Conservation (phyloP, 2,797 vertebrate species). For the Diplodus puntazzo region DNA sequence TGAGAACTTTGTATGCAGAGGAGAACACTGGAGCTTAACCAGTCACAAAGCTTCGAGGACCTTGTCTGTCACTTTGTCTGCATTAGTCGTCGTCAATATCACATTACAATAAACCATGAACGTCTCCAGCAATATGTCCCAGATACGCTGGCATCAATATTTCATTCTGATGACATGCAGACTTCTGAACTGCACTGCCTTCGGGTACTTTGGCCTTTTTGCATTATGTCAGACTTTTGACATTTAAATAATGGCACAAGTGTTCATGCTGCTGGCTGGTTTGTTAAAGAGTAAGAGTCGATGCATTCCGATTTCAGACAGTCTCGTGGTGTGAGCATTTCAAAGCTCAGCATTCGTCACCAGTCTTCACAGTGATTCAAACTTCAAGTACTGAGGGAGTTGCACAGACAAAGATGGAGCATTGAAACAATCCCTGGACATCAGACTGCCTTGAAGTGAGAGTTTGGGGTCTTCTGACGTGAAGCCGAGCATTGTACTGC, state of each 20-base stretch:
- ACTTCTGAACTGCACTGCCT: not conserved
- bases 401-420: not conserved
- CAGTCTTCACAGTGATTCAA: conserved; percentile 11
- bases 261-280: conserved; percentile 4
- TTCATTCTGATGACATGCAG: not conserved
- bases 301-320: conserved; percentile 12
- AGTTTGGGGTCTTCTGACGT: too few relatives aligned
- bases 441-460: not conserved
- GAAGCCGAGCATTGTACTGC: too few relatives aligned
- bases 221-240: not conserved
- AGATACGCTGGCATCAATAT: not conserved
- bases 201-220: not conserved
- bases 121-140: not conserved
- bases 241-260: conserved; percentile 13
- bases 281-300: not conserved
- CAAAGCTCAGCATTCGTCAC: conserved; percentile 21
- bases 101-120: not conserved
- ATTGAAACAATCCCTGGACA: conserved; percentile 1
- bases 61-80: not conserved
- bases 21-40: not conserved
- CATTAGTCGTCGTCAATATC: conserved; percentile 16
- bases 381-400: conserved; percentile 2
- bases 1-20: conserved; percentile 2
- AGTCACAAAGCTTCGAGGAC: conserved; percentile 9
- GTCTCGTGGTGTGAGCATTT: not conserved